A percentile compares a stretch with the other conserved stretches of the same genome.
Evolutionary conservation across 2,888 invertebrate genomes (phyloP).

Genomic region (Glaucopsyche alexis): DNA sequence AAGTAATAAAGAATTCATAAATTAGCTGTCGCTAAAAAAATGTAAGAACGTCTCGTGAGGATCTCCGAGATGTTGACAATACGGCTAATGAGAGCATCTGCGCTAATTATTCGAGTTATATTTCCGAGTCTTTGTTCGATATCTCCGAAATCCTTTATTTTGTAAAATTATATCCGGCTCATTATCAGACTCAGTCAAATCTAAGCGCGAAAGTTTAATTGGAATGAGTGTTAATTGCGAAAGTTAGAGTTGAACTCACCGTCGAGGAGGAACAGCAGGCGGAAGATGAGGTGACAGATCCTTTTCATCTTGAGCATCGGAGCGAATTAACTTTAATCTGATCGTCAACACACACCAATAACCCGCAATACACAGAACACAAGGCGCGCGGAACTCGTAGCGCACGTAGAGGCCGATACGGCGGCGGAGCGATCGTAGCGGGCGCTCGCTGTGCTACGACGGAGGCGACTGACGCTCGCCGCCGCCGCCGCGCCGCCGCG

Average conservation of each 20-base stretch:
- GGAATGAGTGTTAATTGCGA: not conserved
- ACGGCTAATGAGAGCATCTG: not conserved
- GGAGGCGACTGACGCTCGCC: conserved; percentile 39
- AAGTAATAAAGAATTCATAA: not conserved
- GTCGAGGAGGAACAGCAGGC: conserved; percentile 67
- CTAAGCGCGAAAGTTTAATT: conserved; percentile 4
- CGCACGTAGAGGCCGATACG: conserved; percentile 20
- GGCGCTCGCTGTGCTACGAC: conserved; percentile 36
- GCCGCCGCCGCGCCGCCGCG: conserved; percentile 42
- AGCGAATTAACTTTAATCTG: conserved; percentile 28
- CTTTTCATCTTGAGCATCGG: conserved; percentile 68
- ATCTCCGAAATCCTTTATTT: not conserved
- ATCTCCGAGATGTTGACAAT: not conserved
- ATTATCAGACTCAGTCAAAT: not conserved
- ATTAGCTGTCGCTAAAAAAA: not conserved
- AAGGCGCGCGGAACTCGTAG: conserved; percentile 30
- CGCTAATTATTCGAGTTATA: not conserved
- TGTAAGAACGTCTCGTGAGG: not conserved
- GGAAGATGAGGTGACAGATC: conserved; percentile 69
- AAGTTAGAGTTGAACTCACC: conserved; percentile 47
- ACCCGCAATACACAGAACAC: conserved; percentile 31
- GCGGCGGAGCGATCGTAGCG: conserved; percentile 31
- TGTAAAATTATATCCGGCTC: not conserved
- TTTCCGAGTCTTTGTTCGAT: not conserved
- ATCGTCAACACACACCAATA: conserved; percentile 31